phyloP scores from a whole-genome alignment of 2,888 invertebrate species.

The Priocnemis perturbator region DNA sequence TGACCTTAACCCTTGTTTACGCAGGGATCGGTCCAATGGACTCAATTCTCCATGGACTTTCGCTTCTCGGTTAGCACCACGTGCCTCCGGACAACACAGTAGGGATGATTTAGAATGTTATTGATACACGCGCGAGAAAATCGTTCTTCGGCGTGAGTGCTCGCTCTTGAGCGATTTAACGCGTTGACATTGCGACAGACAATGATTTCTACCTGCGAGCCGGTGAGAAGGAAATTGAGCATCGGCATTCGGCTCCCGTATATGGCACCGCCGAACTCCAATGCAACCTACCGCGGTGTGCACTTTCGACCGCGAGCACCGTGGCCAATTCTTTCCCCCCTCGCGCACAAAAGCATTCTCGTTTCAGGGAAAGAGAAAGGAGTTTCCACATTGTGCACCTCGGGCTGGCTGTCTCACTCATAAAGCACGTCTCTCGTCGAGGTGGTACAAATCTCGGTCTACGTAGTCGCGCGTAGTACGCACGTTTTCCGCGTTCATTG shows the following conservation, averaged over 20 bases:
- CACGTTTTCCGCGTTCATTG: slow-evolving; percentile 39
- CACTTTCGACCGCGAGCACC: too few species aligned
- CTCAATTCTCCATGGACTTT: slow-evolving; percentile 20
- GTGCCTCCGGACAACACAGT: background rate
- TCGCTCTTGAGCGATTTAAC: background rate
- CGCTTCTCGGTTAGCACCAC: slow-evolving; percentile 7
- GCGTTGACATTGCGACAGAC: too few species aligned
- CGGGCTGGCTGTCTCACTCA: background rate
- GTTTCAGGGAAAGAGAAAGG: slow-evolving; percentile 16
- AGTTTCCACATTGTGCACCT: slow-evolving; percentile 6
- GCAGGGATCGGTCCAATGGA: slow-evolving; percentile 10
- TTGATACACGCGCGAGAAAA: too few species aligned
- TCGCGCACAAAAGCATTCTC: background rate
- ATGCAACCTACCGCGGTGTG: too few species aligned
- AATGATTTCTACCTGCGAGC: too few species aligned
- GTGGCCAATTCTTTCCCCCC: background rate
- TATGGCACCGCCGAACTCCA: too few species aligned
- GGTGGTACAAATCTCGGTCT: background rate
- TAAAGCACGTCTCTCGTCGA: background rate
- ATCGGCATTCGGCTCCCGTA: too few species aligned
- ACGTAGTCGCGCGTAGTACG: slow-evolving; percentile 5
- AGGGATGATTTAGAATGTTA: too few species aligned
- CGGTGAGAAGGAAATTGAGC: too few species aligned
- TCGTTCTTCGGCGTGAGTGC: background rate
- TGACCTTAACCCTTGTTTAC: slow-evolving; percentile 40